A percentile compares a stretch with the other conserved stretches of the same genome.
These are phyloP conservation scores for Nymphalis urticae DNA, from an alignment of 2,888 invertebrate genomes.

Conservation along the genomic window DNA sequence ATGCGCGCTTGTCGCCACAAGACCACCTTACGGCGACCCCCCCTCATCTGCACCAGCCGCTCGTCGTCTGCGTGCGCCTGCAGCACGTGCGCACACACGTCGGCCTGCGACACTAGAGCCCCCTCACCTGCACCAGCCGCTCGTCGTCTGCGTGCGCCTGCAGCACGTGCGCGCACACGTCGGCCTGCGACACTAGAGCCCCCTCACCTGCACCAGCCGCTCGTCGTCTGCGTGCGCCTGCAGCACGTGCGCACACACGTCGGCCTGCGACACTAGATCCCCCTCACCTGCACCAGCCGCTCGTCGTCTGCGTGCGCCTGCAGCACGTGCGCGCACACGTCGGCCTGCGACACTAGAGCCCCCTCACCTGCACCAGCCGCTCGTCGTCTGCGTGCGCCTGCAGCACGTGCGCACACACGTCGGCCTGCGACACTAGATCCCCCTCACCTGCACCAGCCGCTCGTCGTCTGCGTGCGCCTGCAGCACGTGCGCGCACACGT, in stretches of 20 bases:
- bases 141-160: neutral
- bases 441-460: neutral
- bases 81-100: conserved; percentile 1
- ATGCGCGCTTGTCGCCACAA: too few relatives aligned
- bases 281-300: neutral
- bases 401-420: conserved; percentile 1
- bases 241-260: conserved; percentile 1
- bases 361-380: neutral
- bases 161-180: conserved; percentile 2
- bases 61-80: conserved; percentile 20
- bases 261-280: neutral
- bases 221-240: neutral
- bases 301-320: neutral
- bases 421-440: neutral
- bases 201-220: neutral
- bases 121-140: neutral
- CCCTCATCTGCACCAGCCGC: conserved; percentile 31
- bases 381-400: neutral
- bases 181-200: neutral
- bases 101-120: neutral
- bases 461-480: neutral
- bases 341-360: neutral
- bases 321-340: conserved; percentile 2
- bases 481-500: neutral
- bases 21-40: too few relatives aligned